Conservation (phyloP, 2,888 invertebrate genomes). For the Seira musarum region DNA sequence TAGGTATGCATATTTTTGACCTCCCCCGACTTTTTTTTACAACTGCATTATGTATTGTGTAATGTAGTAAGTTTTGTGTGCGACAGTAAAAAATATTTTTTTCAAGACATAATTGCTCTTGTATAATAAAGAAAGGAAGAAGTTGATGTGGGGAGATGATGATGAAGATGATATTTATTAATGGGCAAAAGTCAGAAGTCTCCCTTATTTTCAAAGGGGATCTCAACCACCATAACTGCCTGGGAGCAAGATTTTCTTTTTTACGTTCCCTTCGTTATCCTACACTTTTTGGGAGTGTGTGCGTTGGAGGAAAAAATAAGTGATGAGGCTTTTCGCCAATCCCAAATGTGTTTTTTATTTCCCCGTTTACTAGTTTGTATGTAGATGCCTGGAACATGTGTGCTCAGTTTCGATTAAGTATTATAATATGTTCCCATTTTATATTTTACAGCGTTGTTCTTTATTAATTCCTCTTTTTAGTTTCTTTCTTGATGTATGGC, state of each 20-base stretch:
- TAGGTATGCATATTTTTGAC: not conserved
- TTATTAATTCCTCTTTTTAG: not conserved
- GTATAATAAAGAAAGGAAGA: constrained; percentile 33
- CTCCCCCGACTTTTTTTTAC: not conserved
- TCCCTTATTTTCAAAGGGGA: constrained; percentile 18
- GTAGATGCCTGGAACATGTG: constrained; percentile 11
- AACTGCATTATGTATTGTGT: not conserved
- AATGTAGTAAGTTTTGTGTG: not conserved
- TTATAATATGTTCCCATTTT: not conserved
- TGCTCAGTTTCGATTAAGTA: not conserved
- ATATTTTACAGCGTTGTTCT: not conserved
- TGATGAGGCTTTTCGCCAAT: constrained; percentile 22
- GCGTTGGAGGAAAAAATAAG: constrained; percentile 6
- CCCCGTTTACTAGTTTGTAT: constrained; percentile 24
- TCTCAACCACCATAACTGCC: too few species aligned
- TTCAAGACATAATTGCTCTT: constrained; percentile 54
- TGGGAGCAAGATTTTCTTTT: constrained; percentile 12
- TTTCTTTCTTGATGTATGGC: not conserved
- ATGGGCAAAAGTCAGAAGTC: constrained; percentile 37
- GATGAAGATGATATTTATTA: constrained; percentile 40
- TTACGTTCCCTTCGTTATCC: not conserved
- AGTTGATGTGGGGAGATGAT: constrained; percentile 16
- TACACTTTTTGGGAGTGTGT: constrained; percentile 1
- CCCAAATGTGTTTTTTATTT: constrained; percentile 44
- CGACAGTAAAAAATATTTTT: constrained; percentile 44